Base-by-base conservation (phyloP, 2,888 invertebrate genomes). In the Hanleya hanleyi region DNA sequence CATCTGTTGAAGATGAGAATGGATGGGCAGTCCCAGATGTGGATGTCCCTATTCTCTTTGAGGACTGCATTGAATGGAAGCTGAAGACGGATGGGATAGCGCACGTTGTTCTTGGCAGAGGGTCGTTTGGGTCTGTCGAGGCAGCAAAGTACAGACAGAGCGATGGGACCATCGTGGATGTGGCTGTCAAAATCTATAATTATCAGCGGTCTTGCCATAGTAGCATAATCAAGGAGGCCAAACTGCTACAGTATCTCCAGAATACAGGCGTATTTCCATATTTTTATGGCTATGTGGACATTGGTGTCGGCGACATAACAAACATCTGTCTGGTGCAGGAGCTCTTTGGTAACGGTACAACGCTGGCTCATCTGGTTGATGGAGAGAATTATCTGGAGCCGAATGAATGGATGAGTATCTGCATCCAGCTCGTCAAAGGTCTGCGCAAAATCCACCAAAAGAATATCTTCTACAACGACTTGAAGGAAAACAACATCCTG, bases 81-180 rank as follows among this genome's bases (percentile, higher is more conserved):
- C 57, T 57, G 3, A 4, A 15, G 29, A 15, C 18, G 12, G 57
- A 29, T 26, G 57, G 57, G 2, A 29, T 32, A 4, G 15, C 57
- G 1, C 18, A 57, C 12, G 22, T 22, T 18, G 9, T 57, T 3
- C 57, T 57, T 29, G 57, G 57, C 4, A 22, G 26, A 18, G 57
- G 57, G 29, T 57, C 57, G 29, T 57, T 57, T 57, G 57, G 57
- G 12, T 22, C 32, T 57, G 57, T 57, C 12, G 57, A 57, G 32
- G 57, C 57, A 26, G 57, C 57, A 15, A 22, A 22, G 15, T 29
- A 29, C 4, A 57, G 4, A 29, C 26, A 15, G 26, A 12, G 26
- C 18, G 32, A 4, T 29, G 57, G 57, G 15, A 18, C 22, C 12
- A 9, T 57, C 29, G 5, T 29, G 29, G 22, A 22, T 15, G 57